Evolutionary conservation across 2,888 invertebrate genomes (phyloP).

Genomic region (Synanthedon myopaeformis): DNA sequence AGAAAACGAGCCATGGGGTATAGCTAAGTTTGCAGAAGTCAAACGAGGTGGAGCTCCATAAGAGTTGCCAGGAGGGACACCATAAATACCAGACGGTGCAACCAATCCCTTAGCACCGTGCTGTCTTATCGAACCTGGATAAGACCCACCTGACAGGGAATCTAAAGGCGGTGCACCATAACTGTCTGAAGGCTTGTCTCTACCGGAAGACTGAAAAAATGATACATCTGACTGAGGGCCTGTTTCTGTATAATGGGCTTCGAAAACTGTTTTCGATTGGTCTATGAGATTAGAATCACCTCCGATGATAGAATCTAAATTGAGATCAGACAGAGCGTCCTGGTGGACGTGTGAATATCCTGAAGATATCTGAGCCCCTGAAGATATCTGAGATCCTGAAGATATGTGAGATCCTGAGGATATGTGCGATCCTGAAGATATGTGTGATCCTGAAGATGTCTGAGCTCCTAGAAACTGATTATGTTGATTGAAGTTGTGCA

Average conservation of each 20-base stretch:
- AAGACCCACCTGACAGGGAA: conserved; percentile 49
- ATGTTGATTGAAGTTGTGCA: conserved; percentile 23
- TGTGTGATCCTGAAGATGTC: no score
- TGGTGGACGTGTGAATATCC: conserved; percentile 49
- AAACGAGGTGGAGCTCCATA: conserved; percentile 52
- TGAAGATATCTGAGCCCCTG: no score
- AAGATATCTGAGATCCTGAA: no score
- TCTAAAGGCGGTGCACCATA: conserved; percentile 57
- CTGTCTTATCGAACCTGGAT: conserved; percentile 42
- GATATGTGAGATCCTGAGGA: no score
- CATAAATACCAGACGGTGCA: conserved; percentile 73
- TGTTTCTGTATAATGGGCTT: conserved; percentile 61
- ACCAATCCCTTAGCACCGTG: conserved; percentile 65
- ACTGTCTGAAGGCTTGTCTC: conserved; percentile 32
- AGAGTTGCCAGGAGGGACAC: conserved; percentile 68
- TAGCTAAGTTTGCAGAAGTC: conserved; percentile 37
- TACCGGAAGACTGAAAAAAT: conserved; percentile 6
- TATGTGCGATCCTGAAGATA: no score
- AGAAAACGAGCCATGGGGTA: conserved; percentile 53
- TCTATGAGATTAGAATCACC: conserved; percentile 61
- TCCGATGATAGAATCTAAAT: conserved; percentile 51
- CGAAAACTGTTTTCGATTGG: conserved; percentile 60
- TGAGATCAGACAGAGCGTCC: conserved; percentile 52
- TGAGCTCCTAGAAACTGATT: conserved; percentile 19
- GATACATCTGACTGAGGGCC: conserved; percentile 12